These are phyloP conservation scores for Eubasilissa splendida DNA, from an alignment of 2,888 invertebrate species.

Conservation along the genomic window DNA sequence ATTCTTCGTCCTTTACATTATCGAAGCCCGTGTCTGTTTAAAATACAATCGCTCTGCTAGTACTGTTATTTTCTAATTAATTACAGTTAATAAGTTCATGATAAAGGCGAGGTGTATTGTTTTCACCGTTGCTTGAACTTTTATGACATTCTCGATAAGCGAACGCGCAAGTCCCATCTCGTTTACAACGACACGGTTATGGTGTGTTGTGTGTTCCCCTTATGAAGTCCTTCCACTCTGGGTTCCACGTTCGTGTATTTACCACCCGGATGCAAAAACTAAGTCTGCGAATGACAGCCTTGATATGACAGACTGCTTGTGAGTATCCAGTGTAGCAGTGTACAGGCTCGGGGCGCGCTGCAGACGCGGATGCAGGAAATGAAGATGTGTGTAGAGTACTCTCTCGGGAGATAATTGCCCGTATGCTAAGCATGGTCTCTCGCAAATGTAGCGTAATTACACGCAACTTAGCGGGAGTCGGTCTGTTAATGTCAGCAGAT, in stretches of 20 bases:
- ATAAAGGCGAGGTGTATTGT: too few relatives aligned
- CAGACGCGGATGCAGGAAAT: conserved; percentile 33
- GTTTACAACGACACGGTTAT: too few relatives aligned
- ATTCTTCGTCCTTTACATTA: too few relatives aligned
- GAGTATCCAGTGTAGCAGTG: neutral
- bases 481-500: conserved; percentile 15
- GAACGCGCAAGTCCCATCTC: too few relatives aligned
- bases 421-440: neutral
- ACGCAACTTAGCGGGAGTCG: conserved; percentile 14
- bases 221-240: neutral
- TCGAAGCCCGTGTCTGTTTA: too few relatives aligned
- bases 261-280: conserved; percentile 16
- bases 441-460: conserved; percentile 24
- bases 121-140: too few relatives aligned
- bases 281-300: conserved; percentile 17
- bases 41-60: too few relatives aligned
- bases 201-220: neutral
- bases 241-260: neutral
- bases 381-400: conserved; percentile 29
- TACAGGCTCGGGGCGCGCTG: neutral
- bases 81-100: too few relatives aligned
- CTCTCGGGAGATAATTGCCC: conserved; percentile 34
- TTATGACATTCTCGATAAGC: too few relatives aligned
- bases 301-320: neutral
- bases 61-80: too few relatives aligned